Percentiles rank a stretch among this genome's conserved stretches.
Conservation (phyloP, 2,113 vertebrate genomes). For the Jacana jacana region DNA sequence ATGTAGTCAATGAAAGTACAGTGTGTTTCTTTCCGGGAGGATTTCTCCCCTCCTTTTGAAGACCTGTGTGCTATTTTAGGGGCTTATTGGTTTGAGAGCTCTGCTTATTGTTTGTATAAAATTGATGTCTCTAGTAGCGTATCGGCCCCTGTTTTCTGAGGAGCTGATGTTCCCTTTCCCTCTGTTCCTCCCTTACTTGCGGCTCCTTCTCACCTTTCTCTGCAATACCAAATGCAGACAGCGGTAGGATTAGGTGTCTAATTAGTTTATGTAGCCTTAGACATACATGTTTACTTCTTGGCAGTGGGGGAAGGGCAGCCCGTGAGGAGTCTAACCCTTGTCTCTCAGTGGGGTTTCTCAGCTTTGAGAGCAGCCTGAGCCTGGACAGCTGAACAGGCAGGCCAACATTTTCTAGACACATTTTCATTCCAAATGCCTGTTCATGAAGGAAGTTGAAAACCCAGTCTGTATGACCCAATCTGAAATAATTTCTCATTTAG, state of each 20-base stretch:
- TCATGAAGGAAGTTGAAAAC: background rate
- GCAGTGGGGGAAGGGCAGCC: background rate
- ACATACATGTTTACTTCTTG: background rate
- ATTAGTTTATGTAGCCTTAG: constrained; percentile 51
- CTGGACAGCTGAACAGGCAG: background rate
- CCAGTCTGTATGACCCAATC: background rate
- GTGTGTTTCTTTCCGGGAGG: background rate
- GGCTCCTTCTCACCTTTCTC: background rate
- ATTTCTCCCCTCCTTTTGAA: background rate
- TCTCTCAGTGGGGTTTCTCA: background rate
- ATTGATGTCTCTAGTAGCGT: background rate
- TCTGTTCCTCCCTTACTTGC: background rate
- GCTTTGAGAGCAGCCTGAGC: background rate
- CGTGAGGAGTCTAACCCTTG: background rate
- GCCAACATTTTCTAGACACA: background rate
- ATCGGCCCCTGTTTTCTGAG: background rate
- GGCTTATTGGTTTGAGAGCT: background rate
- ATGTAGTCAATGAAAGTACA: background rate
- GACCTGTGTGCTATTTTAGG: background rate
- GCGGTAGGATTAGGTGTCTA: constrained; percentile 60
- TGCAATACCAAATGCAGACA: constrained; percentile 4
- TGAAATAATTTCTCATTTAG: constrained; percentile 5
- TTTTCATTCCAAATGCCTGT: background rate
- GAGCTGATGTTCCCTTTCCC: background rate
- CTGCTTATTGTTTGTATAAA: background rate